Percentiles rank a stretch among this genome's conserved stretches.
These are phyloP conservation scores for Chelon labrosus DNA, from an alignment of 2,797 vertebrate species.

Conservation along the genomic window DNA sequence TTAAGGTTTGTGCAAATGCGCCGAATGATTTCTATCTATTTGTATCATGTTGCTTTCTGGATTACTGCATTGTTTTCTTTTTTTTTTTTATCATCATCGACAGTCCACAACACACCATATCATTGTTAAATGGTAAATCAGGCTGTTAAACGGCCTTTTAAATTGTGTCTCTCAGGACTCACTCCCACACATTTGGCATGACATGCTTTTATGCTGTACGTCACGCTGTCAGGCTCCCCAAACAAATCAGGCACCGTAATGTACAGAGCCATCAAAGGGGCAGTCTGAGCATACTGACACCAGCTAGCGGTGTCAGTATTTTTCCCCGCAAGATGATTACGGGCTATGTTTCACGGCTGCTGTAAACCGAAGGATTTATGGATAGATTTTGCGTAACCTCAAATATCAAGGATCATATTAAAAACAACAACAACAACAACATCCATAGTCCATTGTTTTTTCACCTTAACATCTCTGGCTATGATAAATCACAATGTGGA, in stretches of 20 bases:
- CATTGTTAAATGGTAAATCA: slow-evolving; percentile 10
- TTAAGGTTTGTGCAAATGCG: not conserved
- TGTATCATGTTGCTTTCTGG: slow-evolving; percentile 1
- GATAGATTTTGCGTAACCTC: too few relatives aligned
- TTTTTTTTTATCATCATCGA: not conserved
- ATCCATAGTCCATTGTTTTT: not conserved
- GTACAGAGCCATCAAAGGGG: slow-evolving; percentile 1
- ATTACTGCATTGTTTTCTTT: not conserved
- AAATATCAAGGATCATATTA: too few relatives aligned
- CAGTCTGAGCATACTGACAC: slow-evolving; percentile 6
- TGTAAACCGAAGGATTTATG: not conserved
- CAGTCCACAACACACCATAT: slow-evolving; percentile 7
- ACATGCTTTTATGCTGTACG: slow-evolving; percentile 4
- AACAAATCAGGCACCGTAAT: slow-evolving; percentile 22
- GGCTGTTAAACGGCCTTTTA: slow-evolving; percentile 3
- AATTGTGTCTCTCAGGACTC: not conserved
- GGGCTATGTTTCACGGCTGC: not conserved
- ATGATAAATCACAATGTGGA: slow-evolving; percentile 10
- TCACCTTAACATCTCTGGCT: not conserved
- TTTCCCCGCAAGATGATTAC: not conserved
- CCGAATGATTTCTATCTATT: slow-evolving; percentile 1
- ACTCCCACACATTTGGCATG: slow-evolving; percentile 6
- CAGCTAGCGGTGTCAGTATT: not conserved
- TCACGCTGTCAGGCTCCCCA: slow-evolving; percentile 10
- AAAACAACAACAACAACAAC: too few relatives aligned